A percentile compares a stretch with the other conserved stretches of the same genome.
These are phyloP conservation scores for Limosa lapponica DNA, from an alignment of 2,797 vertebrate species.

Conservation along the genomic window DNA sequence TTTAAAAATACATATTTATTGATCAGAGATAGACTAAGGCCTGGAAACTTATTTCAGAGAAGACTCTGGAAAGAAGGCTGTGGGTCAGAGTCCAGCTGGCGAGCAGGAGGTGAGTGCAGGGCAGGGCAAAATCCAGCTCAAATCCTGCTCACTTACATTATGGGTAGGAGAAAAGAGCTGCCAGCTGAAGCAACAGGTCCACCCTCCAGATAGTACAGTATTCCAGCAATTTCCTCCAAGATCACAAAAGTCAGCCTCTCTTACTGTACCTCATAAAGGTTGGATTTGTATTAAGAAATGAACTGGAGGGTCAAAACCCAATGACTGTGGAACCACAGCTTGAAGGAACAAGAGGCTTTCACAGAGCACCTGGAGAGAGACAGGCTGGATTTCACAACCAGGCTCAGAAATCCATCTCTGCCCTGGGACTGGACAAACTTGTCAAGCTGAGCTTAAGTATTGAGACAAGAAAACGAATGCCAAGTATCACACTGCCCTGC, in stretches of 20 bases:
- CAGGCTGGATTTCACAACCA: neutral
- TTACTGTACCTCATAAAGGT: neutral
- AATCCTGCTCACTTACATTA: neutral
- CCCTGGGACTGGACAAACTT: neutral
- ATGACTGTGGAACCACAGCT: neutral
- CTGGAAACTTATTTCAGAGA: neutral
- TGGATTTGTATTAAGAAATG: neutral
- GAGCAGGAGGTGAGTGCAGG: neutral
- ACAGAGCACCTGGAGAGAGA: neutral
- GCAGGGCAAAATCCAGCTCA: neutral
- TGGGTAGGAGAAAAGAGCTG: neutral
- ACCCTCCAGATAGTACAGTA: neutral
- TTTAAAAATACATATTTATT: neutral
- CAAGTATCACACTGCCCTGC: neutral
- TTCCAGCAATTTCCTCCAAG: neutral
- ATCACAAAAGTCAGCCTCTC: neutral
- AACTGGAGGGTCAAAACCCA: neutral
- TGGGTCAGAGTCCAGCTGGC: neutral
- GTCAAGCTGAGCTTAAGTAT: neutral
- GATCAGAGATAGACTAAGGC: neutral
- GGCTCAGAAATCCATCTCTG: neutral
- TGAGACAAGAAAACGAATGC: neutral
- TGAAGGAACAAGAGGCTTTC: neutral
- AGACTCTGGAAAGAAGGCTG: neutral
- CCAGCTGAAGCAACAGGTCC: neutral